Percentiles rank a stretch among this genome's conserved stretches.
These are phyloP conservation scores for Uromys caudimaculatus DNA, from an alignment of 2,797 vertebrate genomes.

Conservation along the genomic window DNA sequence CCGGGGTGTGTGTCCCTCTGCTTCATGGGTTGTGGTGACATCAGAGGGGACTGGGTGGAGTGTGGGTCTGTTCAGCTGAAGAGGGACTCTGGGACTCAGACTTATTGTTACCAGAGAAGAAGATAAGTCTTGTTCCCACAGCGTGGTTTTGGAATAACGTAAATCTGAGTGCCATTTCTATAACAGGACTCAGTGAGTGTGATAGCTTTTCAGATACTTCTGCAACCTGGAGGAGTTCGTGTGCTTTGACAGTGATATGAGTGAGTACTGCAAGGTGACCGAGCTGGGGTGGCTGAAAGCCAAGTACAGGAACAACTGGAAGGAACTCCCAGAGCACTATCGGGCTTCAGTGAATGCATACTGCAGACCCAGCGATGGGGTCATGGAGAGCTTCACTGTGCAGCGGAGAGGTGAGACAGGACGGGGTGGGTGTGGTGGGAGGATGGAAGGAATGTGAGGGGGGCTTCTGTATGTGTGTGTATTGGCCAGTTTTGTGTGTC, in stretches of 20 bases:
- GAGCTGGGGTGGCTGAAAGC: fast-evolving
- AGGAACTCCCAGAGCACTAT: fast-evolving
- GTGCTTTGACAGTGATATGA: conserved; percentile 27
- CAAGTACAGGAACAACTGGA: fast-evolving
- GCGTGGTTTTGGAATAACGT: fast-evolving
- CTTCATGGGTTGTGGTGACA: background rate
- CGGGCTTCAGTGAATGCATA: fast-evolving
- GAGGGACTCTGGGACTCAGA: background rate
- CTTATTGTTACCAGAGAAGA: background rate
- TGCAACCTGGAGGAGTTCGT: fast-evolving
- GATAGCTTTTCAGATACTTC: fast-evolving
- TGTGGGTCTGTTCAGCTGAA: background rate
- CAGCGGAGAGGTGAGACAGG: background rate
- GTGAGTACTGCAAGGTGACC: fast-evolving
- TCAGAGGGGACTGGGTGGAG: background rate
- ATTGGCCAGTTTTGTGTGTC: too few relatives aligned
- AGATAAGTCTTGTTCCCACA: background rate
- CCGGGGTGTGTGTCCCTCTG: background rate
- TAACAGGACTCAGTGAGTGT: background rate
- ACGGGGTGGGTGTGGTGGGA: fast-evolving
- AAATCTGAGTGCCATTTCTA: fast-evolving
- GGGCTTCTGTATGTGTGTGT: too few relatives aligned
- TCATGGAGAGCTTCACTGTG: fast-evolving
- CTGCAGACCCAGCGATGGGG: background rate
- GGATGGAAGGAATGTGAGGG: fast-evolving